Base-by-base conservation (phyloP, 2,888 invertebrate genomes). In the Hemaris fuciformis region DNA sequence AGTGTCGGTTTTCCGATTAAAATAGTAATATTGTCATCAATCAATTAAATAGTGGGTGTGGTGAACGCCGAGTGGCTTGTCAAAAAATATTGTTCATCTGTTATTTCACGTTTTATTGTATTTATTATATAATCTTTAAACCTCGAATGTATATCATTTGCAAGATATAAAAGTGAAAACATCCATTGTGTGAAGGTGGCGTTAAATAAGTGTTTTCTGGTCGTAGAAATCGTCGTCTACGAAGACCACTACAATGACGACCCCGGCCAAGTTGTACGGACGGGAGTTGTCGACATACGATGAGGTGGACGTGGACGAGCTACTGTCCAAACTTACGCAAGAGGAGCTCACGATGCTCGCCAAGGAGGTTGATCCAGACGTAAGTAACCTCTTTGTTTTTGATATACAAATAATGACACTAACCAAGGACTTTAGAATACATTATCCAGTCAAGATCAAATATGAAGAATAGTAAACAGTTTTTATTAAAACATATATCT, bases 331-430 rank as follows among this genome's bases (percentile, higher is more conserved):
- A 87, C 94, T 99, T 69, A 96, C 98, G 64, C 95, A 97, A 59
- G 99, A 99, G 85, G 99, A 99, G 93, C 96, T 99, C 73, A 98
- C 98, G 81, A 97, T 99, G 89, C 94, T 99, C 80, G 98, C 99
- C 79, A 98, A 98, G 93, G 99, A 99, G 94, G 99, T 99, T 75
- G 99, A 99, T 94, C 99, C 99, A 71, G 99, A 99, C 94, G 99
- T 99, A 93, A 97, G 97, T 95, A 79, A 23, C 59, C 59, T 61
- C 42, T 53, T 62, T 64, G 25, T 1, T 62, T 20, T 38, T 31
- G 38, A 38, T 60, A n/a, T 15, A 45, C 27, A 31, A 38, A 20
- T 45, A 23, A 23, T 43, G 43, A 45, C n/a, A 5, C 8, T 27
- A 8, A 13, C 22, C 10, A 7, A n/a, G 10, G 20, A 5, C 8